These are phyloP conservation scores for Hemaris fuciformis DNA, from an alignment of 2,888 invertebrate genomes.

Conservation along the genomic window DNA sequence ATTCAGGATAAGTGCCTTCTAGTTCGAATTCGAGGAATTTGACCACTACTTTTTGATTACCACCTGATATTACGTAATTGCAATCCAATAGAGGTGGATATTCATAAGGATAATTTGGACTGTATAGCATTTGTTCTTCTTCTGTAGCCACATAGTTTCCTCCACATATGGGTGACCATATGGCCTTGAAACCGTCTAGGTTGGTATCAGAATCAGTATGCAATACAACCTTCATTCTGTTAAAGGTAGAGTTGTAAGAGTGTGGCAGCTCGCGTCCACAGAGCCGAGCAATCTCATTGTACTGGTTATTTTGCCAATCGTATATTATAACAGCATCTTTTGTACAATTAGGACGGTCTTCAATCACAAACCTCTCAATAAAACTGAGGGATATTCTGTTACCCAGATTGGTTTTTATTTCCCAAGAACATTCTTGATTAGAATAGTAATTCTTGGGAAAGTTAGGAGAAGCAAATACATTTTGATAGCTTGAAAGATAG, in stretches of 20 bases:
- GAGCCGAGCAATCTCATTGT: conserved; percentile 77
- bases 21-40: conserved; percentile 83
- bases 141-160: conserved; percentile 82
- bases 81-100: conserved; percentile 84
- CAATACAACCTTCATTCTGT: conserved; percentile 86
- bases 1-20: conserved; percentile 60
- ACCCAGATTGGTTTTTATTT: conserved; percentile 83
- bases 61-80: conserved; percentile 82
- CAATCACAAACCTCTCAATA: conserved; percentile 87
- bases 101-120: conserved; percentile 87
- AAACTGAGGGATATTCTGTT: conserved; percentile 86
- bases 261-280: conserved; percentile 86
- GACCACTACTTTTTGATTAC: conserved; percentile 68
- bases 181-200: conserved; percentile 88
- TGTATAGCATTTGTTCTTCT: conserved; percentile 79
- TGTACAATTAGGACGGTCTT: conserved; percentile 84
- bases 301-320: conserved; percentile 79
- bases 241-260: conserved; percentile 82
- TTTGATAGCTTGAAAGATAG: conserved; percentile 65
- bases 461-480: conserved; percentile 79
- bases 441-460: conserved; percentile 85
- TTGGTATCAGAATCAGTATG: conserved; percentile 84
- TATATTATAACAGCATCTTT: conserved; percentile 88
- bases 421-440: conserved; percentile 91
- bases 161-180: conserved; percentile 87